These are phyloP conservation scores for Anniella stebbinsi DNA, from an alignment of 2,797 vertebrate species.

Conservation along the genomic window DNA sequence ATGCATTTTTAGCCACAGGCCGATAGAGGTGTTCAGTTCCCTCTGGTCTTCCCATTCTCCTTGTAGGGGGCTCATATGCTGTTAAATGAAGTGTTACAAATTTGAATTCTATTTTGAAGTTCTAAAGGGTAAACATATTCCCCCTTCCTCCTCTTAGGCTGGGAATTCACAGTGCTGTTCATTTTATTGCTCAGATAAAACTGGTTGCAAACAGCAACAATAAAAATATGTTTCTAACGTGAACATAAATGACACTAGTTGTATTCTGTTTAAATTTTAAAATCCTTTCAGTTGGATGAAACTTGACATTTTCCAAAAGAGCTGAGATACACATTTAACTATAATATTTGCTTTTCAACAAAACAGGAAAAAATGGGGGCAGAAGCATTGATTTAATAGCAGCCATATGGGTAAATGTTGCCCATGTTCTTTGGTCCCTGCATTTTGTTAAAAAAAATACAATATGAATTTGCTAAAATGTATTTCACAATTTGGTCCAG, in stretches of 20 bases:
- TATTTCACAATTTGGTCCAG: neutral
- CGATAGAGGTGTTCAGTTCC: slow-evolving; percentile 75
- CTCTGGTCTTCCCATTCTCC: slow-evolving; percentile 68
- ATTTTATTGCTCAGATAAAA: slow-evolving; percentile 32
- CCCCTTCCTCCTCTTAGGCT: slow-evolving; percentile 36
- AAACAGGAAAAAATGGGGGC: neutral
- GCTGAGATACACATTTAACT: neutral
- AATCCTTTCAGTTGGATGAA: neutral
- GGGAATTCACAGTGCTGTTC: slow-evolving; percentile 53
- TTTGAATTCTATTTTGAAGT: slow-evolving; percentile 78
- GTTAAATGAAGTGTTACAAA: slow-evolving; percentile 80
- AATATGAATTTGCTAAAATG: neutral
- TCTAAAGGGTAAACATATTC: slow-evolving; percentile 72
- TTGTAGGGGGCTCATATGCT: slow-evolving; percentile 76
- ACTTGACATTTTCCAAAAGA: neutral
- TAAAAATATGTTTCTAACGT: neutral
- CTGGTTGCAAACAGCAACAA: neutral
- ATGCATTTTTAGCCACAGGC: slow-evolving; percentile 71
- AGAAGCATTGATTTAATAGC: slow-evolving; percentile 8
- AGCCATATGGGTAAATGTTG: neutral
- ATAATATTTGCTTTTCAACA: neutral
- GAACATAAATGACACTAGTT: neutral
- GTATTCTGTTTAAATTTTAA: neutral
- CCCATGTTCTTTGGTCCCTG: too few relatives aligned
- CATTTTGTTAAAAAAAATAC: neutral